A percentile compares a stretch with the other conserved stretches of the same genome.
Evolutionary conservation across 1,140 invertebrate species (phyloP).

Genomic region (Ooceraea biroi): DNA sequence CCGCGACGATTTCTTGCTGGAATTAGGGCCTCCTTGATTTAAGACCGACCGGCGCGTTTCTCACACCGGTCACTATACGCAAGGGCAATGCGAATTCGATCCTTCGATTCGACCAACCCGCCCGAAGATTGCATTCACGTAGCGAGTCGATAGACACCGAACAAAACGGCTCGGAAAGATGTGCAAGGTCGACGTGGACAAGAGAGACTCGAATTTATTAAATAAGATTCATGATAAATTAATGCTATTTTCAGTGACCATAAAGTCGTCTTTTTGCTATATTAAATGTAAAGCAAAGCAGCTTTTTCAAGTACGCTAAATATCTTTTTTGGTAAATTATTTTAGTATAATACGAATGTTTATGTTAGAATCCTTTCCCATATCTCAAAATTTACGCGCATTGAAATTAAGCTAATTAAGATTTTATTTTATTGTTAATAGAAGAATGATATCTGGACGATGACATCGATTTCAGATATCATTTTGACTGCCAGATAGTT

Average conservation of each 20-base stretch:
- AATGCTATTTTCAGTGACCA: neutral
- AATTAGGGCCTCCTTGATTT: slow-evolving; percentile 85
- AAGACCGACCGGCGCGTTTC: slow-evolving; percentile 82
- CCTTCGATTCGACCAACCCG: slow-evolving; percentile 51
- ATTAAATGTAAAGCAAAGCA: neutral
- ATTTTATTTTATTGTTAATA: no score
- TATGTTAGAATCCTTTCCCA: no score
- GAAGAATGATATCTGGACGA: no score
- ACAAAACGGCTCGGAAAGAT: neutral
- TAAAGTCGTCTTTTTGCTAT: no score
- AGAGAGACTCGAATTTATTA: neutral
- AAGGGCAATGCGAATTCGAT: slow-evolving; percentile 47
- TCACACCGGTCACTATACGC: slow-evolving; percentile 79
- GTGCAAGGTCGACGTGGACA: neutral
- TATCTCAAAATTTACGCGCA: no score
- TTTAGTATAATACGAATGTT: neutral
- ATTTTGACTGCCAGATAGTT: no score
- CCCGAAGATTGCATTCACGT: slow-evolving; percentile 27
- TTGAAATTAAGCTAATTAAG: no score
- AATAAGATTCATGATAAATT: neutral
- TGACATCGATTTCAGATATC: no score
- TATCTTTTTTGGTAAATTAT: slow-evolving; percentile 1
- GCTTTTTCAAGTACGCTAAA: neutral
- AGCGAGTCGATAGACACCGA: neutral
- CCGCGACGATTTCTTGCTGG: slow-evolving; percentile 82